Evolutionary conservation across 2,113 vertebrate genomes (phyloP), one percentile per base, ranked within the genome.

Genomic region (Phrynosoma blainvillii): DNA sequence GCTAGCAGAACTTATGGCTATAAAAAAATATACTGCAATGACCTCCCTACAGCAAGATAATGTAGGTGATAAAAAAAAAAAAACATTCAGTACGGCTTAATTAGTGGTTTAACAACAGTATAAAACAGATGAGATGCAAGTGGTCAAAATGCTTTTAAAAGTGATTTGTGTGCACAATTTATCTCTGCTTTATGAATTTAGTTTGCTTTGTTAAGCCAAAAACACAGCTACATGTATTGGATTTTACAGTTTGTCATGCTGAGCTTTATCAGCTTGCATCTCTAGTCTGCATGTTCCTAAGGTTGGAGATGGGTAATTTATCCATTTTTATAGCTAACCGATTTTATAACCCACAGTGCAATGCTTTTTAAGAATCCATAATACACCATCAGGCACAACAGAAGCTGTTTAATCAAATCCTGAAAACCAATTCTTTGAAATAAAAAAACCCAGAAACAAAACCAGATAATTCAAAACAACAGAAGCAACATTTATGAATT

Each of bases 281-380:
- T 88, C 47, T 54, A 54, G 4, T 40, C 3, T 52, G 36, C 65
- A 66, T 0, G 3, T 20, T 62, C 25, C 75, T n/a, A 52, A 27
- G 9, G n/a, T 62, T 76, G 85, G n/a, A 42, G 83, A 30, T 59
- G 30, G 7, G 40, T 36, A 47, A 79, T 79, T 90, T 73, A 84
- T 74, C 73, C 65, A 30, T 59, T 79, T 86, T 68, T 79, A 87
- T 86, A 79, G 73, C 77, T 87, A 82, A 73, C 79, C 27, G 75
- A 47, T 12, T 40, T 8, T 32, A 13, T 21, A 25, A n/a, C 6
- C 66, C 23, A 47, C 1, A 2, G 56, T 42, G 32, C 54, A 68
- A 78, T 75, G 47, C 56, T 71, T 74, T 74, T 54, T 56, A 71
- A 62, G 13, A 0, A 87, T 78, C 54, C 30, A 82, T 74, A 74